Conservation (phyloP, 1,140 invertebrate species). For the Drosophila hydei region DNA sequence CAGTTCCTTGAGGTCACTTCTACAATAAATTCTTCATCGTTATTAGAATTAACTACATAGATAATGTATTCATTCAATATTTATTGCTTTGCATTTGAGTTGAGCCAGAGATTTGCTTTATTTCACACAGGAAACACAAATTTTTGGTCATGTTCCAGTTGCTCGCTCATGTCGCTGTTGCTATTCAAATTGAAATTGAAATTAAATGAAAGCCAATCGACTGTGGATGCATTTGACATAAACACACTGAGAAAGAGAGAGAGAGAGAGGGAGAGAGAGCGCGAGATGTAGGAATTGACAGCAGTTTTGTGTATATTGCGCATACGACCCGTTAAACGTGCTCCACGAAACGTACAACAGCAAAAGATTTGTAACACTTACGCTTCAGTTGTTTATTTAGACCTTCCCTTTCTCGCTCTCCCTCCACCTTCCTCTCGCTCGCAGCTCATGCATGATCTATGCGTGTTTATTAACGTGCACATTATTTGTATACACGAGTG, state of each 20-base stretch:
- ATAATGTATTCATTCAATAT: no score
- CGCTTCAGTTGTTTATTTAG: slow-evolving; percentile 43
- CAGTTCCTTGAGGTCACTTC: no score
- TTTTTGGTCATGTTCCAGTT: slow-evolving; percentile 1
- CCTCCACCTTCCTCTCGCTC: neutral
- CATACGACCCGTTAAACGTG: slow-evolving; percentile 37
- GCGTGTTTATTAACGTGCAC: slow-evolving; percentile 70
- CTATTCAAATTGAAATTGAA: slow-evolving; percentile 19
- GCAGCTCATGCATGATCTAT: slow-evolving; percentile 20
- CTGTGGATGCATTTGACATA: slow-evolving; percentile 47
- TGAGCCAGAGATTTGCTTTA: no score
- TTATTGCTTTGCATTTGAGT: no score
- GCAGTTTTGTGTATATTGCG: slow-evolving; percentile 26
- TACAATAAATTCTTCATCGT: no score
- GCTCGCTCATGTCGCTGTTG: no score
- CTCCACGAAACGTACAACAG: slow-evolving; percentile 3
- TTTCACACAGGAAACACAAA: neutral
- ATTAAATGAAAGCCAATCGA: slow-evolving; percentile 50
- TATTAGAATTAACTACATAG: no score
- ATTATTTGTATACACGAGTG: slow-evolving; percentile 80
- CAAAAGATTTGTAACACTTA: slow-evolving; percentile 69
- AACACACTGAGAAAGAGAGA: slow-evolving; percentile 6
- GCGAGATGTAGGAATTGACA: neutral
- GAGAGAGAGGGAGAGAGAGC: neutral
- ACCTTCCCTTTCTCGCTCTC: slow-evolving; percentile 1